These are phyloP conservation scores for Ceratotherium simum DNA, from an alignment of 2,113 vertebrate species.

Conservation along the genomic window DNA sequence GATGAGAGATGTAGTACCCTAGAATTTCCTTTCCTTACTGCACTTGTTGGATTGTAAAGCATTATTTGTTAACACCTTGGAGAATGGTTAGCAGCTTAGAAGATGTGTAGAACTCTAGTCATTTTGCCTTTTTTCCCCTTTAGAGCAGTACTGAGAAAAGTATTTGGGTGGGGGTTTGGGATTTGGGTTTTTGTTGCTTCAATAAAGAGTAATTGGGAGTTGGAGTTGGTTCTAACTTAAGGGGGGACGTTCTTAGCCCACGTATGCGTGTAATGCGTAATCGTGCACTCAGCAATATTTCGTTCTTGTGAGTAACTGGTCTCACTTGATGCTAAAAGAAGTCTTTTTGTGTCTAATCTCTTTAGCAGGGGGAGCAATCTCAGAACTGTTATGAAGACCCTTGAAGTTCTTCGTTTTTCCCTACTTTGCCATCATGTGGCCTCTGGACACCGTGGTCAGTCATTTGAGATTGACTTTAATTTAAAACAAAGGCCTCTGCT, in stretches of 20 bases:
- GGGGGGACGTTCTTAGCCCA: not conserved
- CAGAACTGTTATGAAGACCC: constrained; percentile 89
- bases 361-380: constrained; percentile 91
- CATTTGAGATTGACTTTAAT: constrained; percentile 83
- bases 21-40: not conserved
- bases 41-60: not conserved
- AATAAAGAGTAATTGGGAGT: not conserved
- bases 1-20: not conserved
- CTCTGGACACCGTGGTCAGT: constrained; percentile 72
- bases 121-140: not conserved
- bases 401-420: constrained; percentile 70
- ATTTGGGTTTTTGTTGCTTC: not conserved
- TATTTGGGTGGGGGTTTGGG: not conserved
- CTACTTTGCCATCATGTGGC: constrained; percentile 74
- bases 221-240: not conserved
- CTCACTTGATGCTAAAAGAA: constrained; percentile 35
- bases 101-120: not conserved
- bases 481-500: constrained; percentile 72
- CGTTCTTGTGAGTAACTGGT: constrained; percentile 43
- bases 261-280: not conserved
- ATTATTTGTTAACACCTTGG: not conserved
- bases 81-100: not conserved
- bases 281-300: not conserved
- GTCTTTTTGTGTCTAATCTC: constrained; percentile 79
- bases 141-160: not conserved